A percentile compares a stretch with the other conserved stretches of the same genome.
phyloP scores from a whole-genome alignment of 2,797 vertebrate species.

The Sebastes steindachneri region DNA sequence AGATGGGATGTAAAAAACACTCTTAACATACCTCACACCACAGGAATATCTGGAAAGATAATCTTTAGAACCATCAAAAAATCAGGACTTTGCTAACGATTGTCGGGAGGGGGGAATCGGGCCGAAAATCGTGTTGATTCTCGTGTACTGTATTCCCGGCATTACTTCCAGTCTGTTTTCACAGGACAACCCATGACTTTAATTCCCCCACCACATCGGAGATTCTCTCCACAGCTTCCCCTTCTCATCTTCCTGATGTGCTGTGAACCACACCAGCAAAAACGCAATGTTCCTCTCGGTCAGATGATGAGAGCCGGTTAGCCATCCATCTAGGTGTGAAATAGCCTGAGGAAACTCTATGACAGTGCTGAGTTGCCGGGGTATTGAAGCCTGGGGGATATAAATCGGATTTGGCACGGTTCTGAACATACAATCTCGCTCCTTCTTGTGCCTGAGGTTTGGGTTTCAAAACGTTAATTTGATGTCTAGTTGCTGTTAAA shows the following conservation, averaged over 20 bases:
- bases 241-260: neutral
- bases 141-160: no score
- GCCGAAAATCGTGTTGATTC: no score
- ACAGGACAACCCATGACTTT: neutral
- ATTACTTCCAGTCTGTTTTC: neutral
- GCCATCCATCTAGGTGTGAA: slow-evolving; percentile 59
- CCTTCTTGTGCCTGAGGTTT: neutral
- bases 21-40: no score
- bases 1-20: no score
- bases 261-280: slow-evolving; percentile 10
- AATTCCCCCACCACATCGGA: neutral
- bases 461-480: slow-evolving; percentile 8
- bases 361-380: slow-evolving; percentile 2
- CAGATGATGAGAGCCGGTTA: slow-evolving; percentile 18
- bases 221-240: neutral
- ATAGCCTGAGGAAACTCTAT: slow-evolving; percentile 46
- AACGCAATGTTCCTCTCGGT: slow-evolving; percentile 21
- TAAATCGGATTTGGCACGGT: slow-evolving; percentile 39
- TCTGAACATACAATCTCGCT: slow-evolving; percentile 18
- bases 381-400: slow-evolving; percentile 8
- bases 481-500: slow-evolving; percentile 21
- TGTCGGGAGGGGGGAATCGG: no score
- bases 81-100: no score
- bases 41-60: no score
- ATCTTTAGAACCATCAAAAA: no score